Evolutionary conservation across 2,113 vertebrate genomes (phyloP).

Genomic region (Rhinopomastus cyanomelas): DNA sequence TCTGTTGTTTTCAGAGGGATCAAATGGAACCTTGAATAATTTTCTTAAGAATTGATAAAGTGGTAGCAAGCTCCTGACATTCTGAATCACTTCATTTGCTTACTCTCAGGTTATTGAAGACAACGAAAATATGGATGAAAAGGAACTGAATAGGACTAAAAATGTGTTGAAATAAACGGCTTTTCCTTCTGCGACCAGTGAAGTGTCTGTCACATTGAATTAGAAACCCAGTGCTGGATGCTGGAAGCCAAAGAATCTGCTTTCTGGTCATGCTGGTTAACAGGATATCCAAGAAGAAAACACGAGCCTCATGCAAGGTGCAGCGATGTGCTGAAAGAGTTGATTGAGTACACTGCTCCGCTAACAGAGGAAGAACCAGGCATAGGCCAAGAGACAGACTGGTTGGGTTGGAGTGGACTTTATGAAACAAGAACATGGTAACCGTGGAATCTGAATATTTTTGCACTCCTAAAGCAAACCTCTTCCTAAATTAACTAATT

Average conservation of each 20-base stretch:
- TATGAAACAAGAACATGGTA: not conserved
- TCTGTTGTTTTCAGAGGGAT: not conserved
- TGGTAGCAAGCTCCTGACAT: not conserved
- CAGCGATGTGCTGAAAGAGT: conserved; percentile 49
- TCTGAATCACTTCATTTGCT: not conserved
- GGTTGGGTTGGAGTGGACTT: not conserved
- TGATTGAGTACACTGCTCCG: not conserved
- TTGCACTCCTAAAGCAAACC: not conserved
- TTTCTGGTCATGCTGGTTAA: not conserved
- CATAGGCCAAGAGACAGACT: not conserved
- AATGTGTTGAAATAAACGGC: not conserved
- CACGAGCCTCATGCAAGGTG: not conserved
- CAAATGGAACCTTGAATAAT: not conserved
- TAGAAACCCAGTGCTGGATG: not conserved
- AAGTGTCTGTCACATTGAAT: not conserved
- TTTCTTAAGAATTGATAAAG: not conserved
- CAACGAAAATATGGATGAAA: not conserved
- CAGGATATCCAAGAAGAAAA: conserved; percentile 38
- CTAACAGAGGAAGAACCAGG: not conserved
- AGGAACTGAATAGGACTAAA: not conserved
- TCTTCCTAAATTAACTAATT: not conserved
- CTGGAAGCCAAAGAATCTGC: not conserved
- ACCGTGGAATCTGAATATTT: not conserved
- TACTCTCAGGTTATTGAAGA: not conserved
- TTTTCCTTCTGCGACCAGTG: not conserved